These are phyloP conservation scores for Tenualosa thibaudeaui DNA, from an alignment of 2,797 vertebrate genomes.

Conservation along the genomic window DNA sequence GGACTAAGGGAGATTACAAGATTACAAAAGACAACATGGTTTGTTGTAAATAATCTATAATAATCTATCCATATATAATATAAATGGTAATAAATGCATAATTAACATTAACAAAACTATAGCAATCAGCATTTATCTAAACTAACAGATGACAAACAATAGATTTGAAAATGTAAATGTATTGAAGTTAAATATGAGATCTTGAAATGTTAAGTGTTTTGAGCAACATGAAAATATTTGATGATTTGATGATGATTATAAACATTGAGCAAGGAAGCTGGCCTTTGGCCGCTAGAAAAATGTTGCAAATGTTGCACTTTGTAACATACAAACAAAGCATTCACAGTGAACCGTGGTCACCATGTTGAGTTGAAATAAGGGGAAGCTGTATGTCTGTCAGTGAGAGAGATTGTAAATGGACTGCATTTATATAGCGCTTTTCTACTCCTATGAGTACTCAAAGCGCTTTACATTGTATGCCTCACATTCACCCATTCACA, in stretches of 20 bases:
- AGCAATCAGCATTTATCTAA: neutral
- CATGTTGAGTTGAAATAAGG: neutral
- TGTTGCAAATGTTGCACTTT: too few species aligned
- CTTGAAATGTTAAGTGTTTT: too few species aligned
- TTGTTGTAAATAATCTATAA: neutral
- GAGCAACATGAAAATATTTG: neutral
- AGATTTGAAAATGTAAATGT: neutral
- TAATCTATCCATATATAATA: too few species aligned
- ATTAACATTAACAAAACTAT: neutral
- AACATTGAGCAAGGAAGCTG: neutral
- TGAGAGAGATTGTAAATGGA: too few species aligned
- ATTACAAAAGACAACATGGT: neutral
- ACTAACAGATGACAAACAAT: neutral
- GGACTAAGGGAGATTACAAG: neutral
- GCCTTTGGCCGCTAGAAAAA: neutral
- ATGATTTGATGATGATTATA: neutral
- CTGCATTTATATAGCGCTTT: too few species aligned
- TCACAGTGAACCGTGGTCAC: neutral
- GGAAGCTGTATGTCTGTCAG: neutral
- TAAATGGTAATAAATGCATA: neutral
- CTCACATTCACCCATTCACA: too few species aligned
- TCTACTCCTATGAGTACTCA: too few species aligned
- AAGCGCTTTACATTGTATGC: too few species aligned
- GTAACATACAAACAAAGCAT: neutral
- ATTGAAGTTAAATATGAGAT: neutral